phyloP scores from a whole-genome alignment of 2,888 invertebrate species.

The Pammene aurita region DNA sequence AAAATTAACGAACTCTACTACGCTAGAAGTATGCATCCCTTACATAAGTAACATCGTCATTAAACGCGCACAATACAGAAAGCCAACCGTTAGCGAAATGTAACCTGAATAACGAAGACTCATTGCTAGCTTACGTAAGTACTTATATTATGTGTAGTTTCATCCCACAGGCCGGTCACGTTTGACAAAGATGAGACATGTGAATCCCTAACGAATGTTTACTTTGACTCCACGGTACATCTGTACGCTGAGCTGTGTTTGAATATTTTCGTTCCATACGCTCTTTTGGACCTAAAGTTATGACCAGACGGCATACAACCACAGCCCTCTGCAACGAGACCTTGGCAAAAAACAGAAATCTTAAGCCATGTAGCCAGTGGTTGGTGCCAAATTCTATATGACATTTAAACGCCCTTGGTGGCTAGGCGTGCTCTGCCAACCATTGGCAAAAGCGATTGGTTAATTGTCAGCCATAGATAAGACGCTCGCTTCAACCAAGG shows the following conservation, averaged over 20 bases:
- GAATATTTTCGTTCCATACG: constrained; percentile 42
- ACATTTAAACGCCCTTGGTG: too few species aligned
- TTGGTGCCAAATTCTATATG: too few species aligned
- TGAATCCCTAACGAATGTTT: constrained; percentile 75
- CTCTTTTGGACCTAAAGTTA: background rate
- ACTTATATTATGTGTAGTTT: constrained; percentile 39
- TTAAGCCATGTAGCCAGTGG: too few species aligned
- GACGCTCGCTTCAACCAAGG: too few species aligned
- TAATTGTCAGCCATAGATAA: too few species aligned
- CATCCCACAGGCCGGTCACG: constrained; percentile 64
- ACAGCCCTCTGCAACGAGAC: too few species aligned
- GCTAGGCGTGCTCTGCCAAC: too few species aligned
- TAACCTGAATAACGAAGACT: constrained; percentile 40
- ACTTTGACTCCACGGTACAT: constrained; percentile 56
- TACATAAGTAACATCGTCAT: constrained; percentile 9
- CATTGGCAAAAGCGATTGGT: too few species aligned
- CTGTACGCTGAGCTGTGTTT: constrained; percentile 28
- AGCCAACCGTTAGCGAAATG: constrained; percentile 21
- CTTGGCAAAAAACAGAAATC: too few species aligned
- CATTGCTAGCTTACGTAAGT: constrained; percentile 35
- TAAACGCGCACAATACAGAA: constrained; percentile 18
- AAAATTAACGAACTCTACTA: too few species aligned
- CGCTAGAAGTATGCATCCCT: background rate
- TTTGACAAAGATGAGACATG: constrained; percentile 69
- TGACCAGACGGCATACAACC: too few species aligned